Base-by-base conservation (phyloP, 1,140 invertebrate genomes). In the Hypothenemus hampei region DNA sequence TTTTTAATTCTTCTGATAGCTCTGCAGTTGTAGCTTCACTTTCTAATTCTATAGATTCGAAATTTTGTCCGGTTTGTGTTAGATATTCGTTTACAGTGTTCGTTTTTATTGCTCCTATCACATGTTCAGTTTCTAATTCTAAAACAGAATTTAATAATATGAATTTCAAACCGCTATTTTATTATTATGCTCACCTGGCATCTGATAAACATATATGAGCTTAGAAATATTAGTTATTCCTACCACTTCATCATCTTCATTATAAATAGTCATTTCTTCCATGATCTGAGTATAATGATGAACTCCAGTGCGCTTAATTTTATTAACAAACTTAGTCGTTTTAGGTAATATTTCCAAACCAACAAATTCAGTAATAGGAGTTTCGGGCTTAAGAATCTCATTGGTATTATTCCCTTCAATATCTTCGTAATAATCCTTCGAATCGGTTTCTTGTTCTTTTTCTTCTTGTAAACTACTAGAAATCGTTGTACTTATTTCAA, bases 241-340 rank as follows among this genome's bases (percentile, higher is more conserved):
- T 5, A 45, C 23, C 29, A 45, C 23, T 45, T 45, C 43, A 45
- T 45, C 43, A 45, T 45, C 23, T 45, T 45, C 43, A 29, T 45
- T 45, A 3, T 26, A 45, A 15, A 45, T 45, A 5, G 21, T 45
- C 4, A 26, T 21, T 11, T 45, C 43, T 23, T 45, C 43, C 16
- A 45, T 7, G n/a, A 26, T 18, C 10, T 16, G 10, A 7, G 43
- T 45, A 18, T n/a, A 45, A 18, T 45, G 43, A 18, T 45, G 43
- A 1, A 23, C 13, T 10, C 43, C 43, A 15, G 43, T 45, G 10
- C 21, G 21, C 10, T 23, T 4, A 18, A 1, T 23, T 10, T 15
- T 26, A 15, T 45, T 16, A 11, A 45, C 15, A 1, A 45, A 8
- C 16, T 45, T 45, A 11, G 21, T 3, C 3, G 43, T 45, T 4